Conservation (phyloP, 2,888 invertebrate genomes). For the Dendrolimus pini region DNA sequence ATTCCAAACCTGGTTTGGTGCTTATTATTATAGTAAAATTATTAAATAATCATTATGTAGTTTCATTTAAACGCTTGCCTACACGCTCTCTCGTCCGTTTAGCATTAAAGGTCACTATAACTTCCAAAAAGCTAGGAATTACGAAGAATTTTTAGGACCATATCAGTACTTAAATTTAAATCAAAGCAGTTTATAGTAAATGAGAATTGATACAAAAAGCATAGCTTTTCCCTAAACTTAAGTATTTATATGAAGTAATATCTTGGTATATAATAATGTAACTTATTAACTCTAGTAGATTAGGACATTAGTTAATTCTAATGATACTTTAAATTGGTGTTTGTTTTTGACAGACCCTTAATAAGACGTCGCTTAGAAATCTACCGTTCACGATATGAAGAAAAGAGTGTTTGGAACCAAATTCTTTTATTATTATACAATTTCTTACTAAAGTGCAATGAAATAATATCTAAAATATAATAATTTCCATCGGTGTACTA, state of each 20-base stretch:
- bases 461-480: too few species aligned
- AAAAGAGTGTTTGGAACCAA: too few species aligned
- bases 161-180: conserved; percentile 27
- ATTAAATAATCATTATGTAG: conserved; percentile 49
- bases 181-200: conserved; percentile 17
- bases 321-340: conserved; percentile 26
- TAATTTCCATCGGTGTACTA: too few species aligned
- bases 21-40: conserved; percentile 69
- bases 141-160: conserved; percentile 22
- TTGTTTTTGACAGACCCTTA: conserved; percentile 39
- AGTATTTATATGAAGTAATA: conserved; percentile 44
- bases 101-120: conserved; percentile 63
- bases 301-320: conserved; percentile 35
- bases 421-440: too few species aligned
- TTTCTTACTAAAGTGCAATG: too few species aligned
- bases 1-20: conserved; percentile 75
- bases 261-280: conserved; percentile 38
- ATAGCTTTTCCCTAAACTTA: conserved; percentile 38
- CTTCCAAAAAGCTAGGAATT: conserved; percentile 21
- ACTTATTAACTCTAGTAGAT: conserved; percentile 44
- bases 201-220: conserved; percentile 23
- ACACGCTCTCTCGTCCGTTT: conserved; percentile 36
- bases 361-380: too few species aligned
- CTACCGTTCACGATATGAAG: too few species aligned
- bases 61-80: conserved; percentile 62